Base-by-base conservation (phyloP, 1,140 invertebrate species). In the Thrips palmi region DNA sequence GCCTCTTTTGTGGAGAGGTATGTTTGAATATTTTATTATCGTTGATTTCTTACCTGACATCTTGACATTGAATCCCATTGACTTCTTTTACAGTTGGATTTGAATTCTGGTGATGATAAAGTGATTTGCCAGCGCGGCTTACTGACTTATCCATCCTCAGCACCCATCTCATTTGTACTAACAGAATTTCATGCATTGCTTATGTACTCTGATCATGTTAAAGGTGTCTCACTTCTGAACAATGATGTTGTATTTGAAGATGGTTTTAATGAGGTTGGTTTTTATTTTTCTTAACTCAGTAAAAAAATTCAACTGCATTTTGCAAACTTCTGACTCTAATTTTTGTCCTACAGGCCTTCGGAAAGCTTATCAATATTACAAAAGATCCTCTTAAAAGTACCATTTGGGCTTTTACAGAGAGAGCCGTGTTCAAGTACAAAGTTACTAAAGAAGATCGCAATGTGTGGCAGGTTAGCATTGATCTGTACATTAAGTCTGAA, bases 171-270 rank as follows among this genome's bases (percentile, higher is more conserved):
- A 0, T 79, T 93, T 51, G 74, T 86, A 3, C 53, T 92, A 11
- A 94, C 88, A 1, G 77, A 93, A 55, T 94, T 91, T 59, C 89
- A 97, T 57, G 74, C 77, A 8, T 52, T 94, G 8, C 58, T 94
- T 1, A 67, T 91, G 20, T 94, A 85, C 53, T 60, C 68, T 3
- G 77, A 91, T 55, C 74, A 74, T 40, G 69, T 93, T 1, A 82
- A 80, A 55, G 86, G 76, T 3, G 64, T 94, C 24, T 92, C 82
- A 37, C 56, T 84, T 6, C 59, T 94, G 2, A 91, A 88, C 60
- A 71, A 88, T 48, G 76, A 91, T 51, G 51, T 86, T 4, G 77
- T 93, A 14, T 87, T 81, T 55, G 80, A 89, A 59, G 88, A 93
- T 49, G 59, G 70, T 39, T 89, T 80, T 51, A 71, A 64, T 47